Conservation (phyloP, 2,113 vertebrate genomes). For the Pterophyllum scalare region DNA sequence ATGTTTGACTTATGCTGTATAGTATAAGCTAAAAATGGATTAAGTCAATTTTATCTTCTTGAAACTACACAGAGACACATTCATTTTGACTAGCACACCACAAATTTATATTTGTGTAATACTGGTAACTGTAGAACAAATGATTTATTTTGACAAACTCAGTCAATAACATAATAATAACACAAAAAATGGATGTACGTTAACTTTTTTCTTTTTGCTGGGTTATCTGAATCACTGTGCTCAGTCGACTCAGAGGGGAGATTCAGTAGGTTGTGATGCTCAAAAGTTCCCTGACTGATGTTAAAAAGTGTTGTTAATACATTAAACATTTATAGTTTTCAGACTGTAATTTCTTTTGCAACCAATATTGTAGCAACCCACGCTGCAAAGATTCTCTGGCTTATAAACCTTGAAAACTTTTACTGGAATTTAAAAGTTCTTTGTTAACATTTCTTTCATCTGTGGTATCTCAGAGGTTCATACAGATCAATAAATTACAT, state of each 20-base stretch:
- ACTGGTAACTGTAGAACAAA: too few species aligned
- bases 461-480: constrained; percentile 4
- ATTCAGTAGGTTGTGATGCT: neutral
- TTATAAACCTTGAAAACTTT: neutral
- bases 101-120: neutral
- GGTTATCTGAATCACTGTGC: neutral
- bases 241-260: neutral
- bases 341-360: neutral
- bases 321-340: neutral
- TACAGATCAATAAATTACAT: neutral
- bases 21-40: neutral
- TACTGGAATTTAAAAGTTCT: neutral
- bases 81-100: neutral
- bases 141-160: too few species aligned
- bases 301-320: neutral
- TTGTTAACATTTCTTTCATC: neutral
- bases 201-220: too few species aligned
- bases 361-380: neutral
- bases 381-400: neutral
- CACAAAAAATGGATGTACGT: too few species aligned
- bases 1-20: neutral
- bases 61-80: neutral
- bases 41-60: neutral
- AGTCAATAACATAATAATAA: too few species aligned
- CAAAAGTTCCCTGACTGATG: neutral